A percentile compares a stretch with the other conserved stretches of the same genome.
Evolutionary conservation across 1,140 invertebrate species (phyloP).

Genomic region (Nephila pilipes): DNA sequence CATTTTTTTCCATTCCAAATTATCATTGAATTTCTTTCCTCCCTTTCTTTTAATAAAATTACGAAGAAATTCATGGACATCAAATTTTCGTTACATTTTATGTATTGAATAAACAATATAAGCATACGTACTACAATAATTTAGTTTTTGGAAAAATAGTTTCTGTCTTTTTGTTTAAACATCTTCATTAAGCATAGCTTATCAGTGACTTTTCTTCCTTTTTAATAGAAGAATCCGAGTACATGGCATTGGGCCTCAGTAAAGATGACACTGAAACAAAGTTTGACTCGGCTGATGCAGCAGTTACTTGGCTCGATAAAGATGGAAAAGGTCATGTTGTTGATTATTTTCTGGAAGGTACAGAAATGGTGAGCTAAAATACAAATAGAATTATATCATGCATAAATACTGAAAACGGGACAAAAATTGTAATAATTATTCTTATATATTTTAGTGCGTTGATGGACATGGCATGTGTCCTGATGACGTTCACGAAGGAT

Average conservation of each 20-base stretch:
- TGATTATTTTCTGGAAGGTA: constrained; percentile 78
- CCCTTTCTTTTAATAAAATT: too few relatives aligned
- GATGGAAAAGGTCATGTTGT: constrained; percentile 76
- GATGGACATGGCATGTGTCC: constrained; percentile 92
- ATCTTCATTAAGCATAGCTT: background rate
- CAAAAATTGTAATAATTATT: background rate
- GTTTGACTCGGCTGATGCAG: constrained; percentile 76
- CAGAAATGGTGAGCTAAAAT: constrained; percentile 72
- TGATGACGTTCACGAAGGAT: constrained; percentile 85
- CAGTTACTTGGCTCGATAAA: constrained; percentile 77
- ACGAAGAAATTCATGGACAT: too few relatives aligned
- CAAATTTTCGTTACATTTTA: too few relatives aligned
- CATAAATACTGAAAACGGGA: background rate
- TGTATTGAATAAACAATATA: too few relatives aligned
- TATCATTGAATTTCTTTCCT: too few relatives aligned
- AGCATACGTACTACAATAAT: too few relatives aligned
- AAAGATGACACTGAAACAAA: constrained; percentile 77
- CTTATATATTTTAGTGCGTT: constrained; percentile 84
- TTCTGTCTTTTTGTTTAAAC: too few relatives aligned
- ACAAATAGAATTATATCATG: background rate
- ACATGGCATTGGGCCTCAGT: constrained; percentile 93
- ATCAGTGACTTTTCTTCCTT: background rate
- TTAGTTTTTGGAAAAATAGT: too few relatives aligned
- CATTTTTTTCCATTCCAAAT: too few relatives aligned
- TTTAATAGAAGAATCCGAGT: constrained; percentile 85